Evolutionary conservation across 2,888 invertebrate species (phyloP), one percentile per base, ranked within the genome.

Genomic region (Periphyllus acericola): DNA sequence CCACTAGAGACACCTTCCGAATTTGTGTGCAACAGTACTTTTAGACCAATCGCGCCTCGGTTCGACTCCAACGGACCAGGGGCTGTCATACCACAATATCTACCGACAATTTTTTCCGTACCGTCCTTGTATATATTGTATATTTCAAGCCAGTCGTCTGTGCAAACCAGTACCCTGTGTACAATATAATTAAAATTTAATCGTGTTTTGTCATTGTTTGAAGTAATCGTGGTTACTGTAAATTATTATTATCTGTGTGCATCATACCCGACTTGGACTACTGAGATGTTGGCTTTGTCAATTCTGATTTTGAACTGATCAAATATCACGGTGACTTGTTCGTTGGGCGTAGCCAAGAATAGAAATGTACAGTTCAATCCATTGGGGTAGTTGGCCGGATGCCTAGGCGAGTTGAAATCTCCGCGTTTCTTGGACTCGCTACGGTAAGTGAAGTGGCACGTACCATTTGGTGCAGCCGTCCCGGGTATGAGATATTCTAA

Each of bases 61-160:
- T 96, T 96, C 86, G 98, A 98, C 92, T 98, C 96, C 90, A 98
- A 95, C 76, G 99, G 99, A 78, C 99, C 99, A 21, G 99, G 99
- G 85, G 97, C 95, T 89, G 96, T 96, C 91, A 94, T 93, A 89
- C 96, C 95, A 92, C 99, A 99, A 93, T 98, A 99, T 90, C 97
- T 95, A 82, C 97, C 98, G 90, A 98, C 94, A 91, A 97, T 93
- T 91, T 95, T 95, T 91, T 96, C 96, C 89, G 95, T 94, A 89
- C 95, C 94, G 92, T 96, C 96, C 90, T 95, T 94, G 91, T 96
- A 97, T 91, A 96, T 94, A 92, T 97, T 97, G 93, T 96, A 97
- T 91, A 98, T 96, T 92, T 98, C 98, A 91, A 98, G 93, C 97
- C 97, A 98, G 92, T 98, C 98, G 92, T 98, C 97, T 92, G 95